phyloP scores from a whole-genome alignment of 92 coral and sea anemone genomes.

The Parazoanthus swiftii region DNA sequence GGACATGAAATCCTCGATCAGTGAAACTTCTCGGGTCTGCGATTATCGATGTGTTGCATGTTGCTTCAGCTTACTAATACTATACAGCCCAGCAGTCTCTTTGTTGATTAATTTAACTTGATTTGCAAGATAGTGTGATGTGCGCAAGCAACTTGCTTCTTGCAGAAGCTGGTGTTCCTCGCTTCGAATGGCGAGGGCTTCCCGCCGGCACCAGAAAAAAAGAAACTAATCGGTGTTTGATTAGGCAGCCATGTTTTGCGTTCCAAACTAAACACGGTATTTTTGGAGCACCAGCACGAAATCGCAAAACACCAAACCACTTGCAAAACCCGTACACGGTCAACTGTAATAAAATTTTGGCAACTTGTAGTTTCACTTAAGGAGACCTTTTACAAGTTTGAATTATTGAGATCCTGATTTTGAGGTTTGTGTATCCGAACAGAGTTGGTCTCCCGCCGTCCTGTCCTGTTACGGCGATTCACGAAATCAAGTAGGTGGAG shows the following conservation, averaged over 20 bases:
- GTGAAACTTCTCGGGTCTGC: not conserved
- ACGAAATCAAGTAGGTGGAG: constrained; percentile 27
- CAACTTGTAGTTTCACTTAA: not conserved
- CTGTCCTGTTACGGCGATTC: constrained; percentile 32
- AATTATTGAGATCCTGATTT: not conserved
- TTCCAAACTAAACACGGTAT: constrained; percentile 27
- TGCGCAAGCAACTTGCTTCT: constrained; percentile 6
- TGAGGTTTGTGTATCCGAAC: not conserved
- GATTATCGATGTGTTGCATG: not conserved
- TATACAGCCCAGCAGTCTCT: constrained; percentile 31
- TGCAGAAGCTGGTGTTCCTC: not conserved
- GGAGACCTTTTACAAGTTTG: not conserved
- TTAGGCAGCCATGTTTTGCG: constrained; percentile 34
- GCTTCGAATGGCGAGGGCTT: not conserved
- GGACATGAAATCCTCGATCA: constrained; percentile 8
- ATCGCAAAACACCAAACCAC: not conserved
- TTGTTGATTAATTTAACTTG: constrained; percentile 22
- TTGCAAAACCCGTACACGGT: not conserved
- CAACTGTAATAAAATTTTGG: not conserved
- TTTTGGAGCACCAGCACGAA: constrained; percentile 26
- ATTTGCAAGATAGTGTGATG: constrained; percentile 17
- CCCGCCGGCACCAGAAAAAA: constrained; percentile 1
- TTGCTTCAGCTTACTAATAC: constrained; percentile 30
- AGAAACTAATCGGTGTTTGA: constrained; percentile 1
- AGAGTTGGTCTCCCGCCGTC: constrained; percentile 6